A percentile compares a stretch with the other conserved stretches of the same genome.
Conservation (phyloP, 2,113 vertebrate genomes). For the Syngnathoides biaculeatus region DNA sequence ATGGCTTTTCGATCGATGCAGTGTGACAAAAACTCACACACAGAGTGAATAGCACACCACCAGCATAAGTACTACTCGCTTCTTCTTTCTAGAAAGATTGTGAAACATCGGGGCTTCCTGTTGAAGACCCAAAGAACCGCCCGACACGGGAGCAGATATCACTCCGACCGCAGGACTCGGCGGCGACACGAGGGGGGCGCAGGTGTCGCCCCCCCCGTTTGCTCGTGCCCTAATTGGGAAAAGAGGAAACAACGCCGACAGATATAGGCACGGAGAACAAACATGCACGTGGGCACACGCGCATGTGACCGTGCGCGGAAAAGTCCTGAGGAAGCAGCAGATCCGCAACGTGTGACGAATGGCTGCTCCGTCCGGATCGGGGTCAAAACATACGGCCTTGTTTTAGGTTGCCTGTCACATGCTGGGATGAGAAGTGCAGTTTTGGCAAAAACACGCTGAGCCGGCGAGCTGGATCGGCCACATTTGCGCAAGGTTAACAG, state of each 20-base stretch:
- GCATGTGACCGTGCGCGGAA: not conserved
- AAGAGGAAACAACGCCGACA: slow-evolving; percentile 17
- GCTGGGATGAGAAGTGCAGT: slow-evolving; percentile 10
- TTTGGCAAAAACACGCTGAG: slow-evolving; percentile 15
- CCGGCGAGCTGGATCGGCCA: slow-evolving; percentile 11
- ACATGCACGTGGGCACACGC: slow-evolving; percentile 2
- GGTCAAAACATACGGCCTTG: slow-evolving; percentile 43
- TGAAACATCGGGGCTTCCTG: slow-evolving; percentile 74
- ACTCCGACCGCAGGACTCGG: slow-evolving; percentile 47
- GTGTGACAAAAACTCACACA: slow-evolving; percentile 16
- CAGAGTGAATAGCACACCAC: slow-evolving; percentile 24
- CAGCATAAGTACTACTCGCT: slow-evolving; percentile 50
- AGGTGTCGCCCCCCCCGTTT: slow-evolving; percentile 33
- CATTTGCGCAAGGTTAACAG: slow-evolving; percentile 2
- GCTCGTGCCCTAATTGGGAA: not conserved
- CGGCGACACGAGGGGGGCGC: slow-evolving; percentile 23
- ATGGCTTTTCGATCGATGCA: too few species aligned
- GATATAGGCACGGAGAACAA: slow-evolving; percentile 3
- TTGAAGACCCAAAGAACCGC: slow-evolving; percentile 54
- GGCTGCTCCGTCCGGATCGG: slow-evolving; percentile 30
- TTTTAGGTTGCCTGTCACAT: slow-evolving; percentile 32
- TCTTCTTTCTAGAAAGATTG: slow-evolving; percentile 74
- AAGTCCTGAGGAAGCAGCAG: slow-evolving; percentile 37
- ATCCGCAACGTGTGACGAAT: slow-evolving; percentile 53
- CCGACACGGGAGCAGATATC: slow-evolving; percentile 53